Base-by-base conservation (phyloP, 2,888 invertebrate species). In the Stictocephala bisonia region DNA sequence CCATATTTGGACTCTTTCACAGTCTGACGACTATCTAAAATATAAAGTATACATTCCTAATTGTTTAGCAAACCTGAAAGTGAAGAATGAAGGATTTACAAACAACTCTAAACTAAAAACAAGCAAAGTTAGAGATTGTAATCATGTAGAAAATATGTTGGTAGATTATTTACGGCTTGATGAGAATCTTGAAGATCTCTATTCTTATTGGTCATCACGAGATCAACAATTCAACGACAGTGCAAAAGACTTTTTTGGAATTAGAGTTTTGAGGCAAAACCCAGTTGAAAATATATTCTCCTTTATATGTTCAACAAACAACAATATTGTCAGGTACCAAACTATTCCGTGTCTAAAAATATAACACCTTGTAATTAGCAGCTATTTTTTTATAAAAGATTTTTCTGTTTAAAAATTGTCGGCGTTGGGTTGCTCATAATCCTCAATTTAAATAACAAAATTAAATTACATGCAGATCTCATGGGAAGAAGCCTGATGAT, bases 251-350 rank as follows among this genome's bases (percentile, higher is more conserved):
- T 93, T 93, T 80, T 88, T 88, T 81, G 96, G 96, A 0, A 92
- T 99, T n/a, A 88, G 98, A 80, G 93, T 98, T 81, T 85, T 99
- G 50, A 85, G 90, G 70, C 98, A 98, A 83, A 94, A 97, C 80
- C 92, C 95, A 0, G 88, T 93, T 0, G 99, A 99, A 84, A 97
- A 95, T 85, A 86, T 98, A 11, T 93, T 99, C 82, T 92, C 95
- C 11, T 99, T 99, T 83, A 97, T 99, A 80, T 99, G 98, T 83
- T 98, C 97, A 71, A 94, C 97, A 75, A 98, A 98, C 83, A 99
- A 99, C 84, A 92, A 98, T 82, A 97, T 99, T 79, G 87, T 90
- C 76, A 89, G 94, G 94, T 93, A 85, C n/a, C n/a, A n/a, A n/a
- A n/a, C n/a, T n/a, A n/a, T n/a, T n/a, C n/a, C n/a, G n/a, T n/a